Evolutionary conservation across 2,797 vertebrate species (phyloP).

Genomic region (Varecia variegata): DNA sequence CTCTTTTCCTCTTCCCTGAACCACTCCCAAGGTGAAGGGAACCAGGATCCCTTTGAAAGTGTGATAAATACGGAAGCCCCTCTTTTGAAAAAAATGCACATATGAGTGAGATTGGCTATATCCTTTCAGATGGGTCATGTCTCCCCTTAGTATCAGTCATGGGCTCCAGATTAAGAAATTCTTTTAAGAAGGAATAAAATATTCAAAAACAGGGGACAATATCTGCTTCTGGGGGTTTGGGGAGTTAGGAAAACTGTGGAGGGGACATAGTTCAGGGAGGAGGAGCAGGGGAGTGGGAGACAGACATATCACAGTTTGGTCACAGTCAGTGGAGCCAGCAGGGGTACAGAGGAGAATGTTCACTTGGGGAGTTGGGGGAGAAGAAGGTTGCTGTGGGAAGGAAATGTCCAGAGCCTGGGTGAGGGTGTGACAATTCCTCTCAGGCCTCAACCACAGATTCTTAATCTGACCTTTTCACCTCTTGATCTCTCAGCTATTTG

Average conservation of each 20-base stretch:
- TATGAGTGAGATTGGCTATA: neutral
- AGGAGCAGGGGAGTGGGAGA: neutral
- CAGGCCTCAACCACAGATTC: no score
- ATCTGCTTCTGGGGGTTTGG: neutral
- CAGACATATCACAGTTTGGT: neutral
- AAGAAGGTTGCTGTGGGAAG: neutral
- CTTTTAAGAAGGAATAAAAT: neutral
- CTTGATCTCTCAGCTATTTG: neutral
- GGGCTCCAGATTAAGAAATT: neutral
- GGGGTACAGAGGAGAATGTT: neutral
- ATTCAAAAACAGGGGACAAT: neutral
- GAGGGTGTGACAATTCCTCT: neutral
- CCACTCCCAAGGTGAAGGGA: neutral
- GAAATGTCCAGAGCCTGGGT: neutral
- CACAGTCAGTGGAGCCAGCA: neutral
- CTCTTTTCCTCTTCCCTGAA: neutral
- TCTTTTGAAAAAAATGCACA: neutral
- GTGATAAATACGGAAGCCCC: neutral
- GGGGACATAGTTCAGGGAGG: neutral
- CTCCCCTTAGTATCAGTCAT: neutral
- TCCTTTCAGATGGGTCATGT: neutral
- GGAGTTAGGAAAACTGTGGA: neutral
- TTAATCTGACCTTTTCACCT: neutral
- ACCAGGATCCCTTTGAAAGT: neutral
- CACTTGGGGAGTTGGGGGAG: neutral